Base-by-base conservation (phyloP, 2,797 vertebrate species). In the Kryptolebias ocellatus region DNA sequence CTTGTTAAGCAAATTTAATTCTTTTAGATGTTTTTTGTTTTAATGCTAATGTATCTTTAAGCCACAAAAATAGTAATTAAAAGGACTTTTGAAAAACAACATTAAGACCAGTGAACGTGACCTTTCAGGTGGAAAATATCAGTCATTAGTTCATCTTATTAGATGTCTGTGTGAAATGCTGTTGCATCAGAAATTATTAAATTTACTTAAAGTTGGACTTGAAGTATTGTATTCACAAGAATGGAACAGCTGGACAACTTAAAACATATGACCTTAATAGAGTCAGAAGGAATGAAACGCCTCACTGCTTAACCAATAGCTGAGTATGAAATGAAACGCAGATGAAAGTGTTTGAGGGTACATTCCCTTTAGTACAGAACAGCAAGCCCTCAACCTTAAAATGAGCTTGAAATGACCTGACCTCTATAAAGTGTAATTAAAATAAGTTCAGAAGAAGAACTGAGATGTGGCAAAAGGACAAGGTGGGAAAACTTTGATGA, bases 371-470 rank as follows among this genome's bases (percentile, higher is more conserved):
- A 54, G 20, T 31, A 44, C 69, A 39, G 63, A 72, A 31, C 6
- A 2, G 50, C 5, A 65, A 71, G 60, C 57, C 60, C 18, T 80
- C 44, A 44, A 78, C 74, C 60, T 79, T 64, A 55, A 74, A 78
- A 79, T 61, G 53, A 76, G 70, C 15, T n/a, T 56, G 70, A 70
- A 65, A 50, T 46, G 47, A 54, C 31, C 0, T 45, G 37, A 72
- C 67, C 74, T 60, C 44, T 17, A 18, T 18, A 4, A n/a, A 64
- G 62, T 60, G 60, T 68, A 80, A 79, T 84, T 79, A 79, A 78
- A 82, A 60, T 39, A 70, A 70, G 9, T 63, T 58, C 44, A 53
- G 39, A 63, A 53, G 39, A 63, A 58, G 53, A 68, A 46, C 0
- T 17, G 29, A 28, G 46, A 47, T n/a, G 50, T 20, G 53, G 46